phyloP scores from a whole-genome alignment of 2,888 invertebrate species.

The Drosophila mimica region DNA sequence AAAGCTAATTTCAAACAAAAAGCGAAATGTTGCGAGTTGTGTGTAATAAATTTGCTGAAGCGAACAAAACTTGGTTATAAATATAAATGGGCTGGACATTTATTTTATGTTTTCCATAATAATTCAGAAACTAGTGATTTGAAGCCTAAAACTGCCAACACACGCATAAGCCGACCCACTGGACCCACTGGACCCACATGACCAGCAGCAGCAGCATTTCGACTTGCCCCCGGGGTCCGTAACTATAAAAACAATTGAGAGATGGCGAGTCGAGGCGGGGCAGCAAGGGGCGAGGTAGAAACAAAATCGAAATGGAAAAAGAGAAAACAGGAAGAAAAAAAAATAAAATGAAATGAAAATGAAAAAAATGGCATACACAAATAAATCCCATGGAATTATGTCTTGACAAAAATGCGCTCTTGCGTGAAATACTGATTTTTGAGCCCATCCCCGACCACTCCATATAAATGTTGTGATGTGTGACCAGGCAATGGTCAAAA shows the following conservation, averaged over 20 bases:
- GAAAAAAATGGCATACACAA: constrained; percentile 68
- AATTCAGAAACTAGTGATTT: constrained; percentile 78
- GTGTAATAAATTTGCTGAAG: constrained; percentile 69
- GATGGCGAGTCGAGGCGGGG: neutral
- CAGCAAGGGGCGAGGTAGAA: neutral
- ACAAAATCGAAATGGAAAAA: constrained; percentile 52
- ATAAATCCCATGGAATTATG: constrained; percentile 81
- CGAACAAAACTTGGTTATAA: constrained; percentile 72
- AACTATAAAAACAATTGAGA: constrained; percentile 66
- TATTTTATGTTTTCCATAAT: constrained; percentile 78
- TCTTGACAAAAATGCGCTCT: constrained; percentile 80
- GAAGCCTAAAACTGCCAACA: constrained; percentile 71
- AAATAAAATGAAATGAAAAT: constrained; percentile 8
- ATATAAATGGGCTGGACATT: constrained; percentile 77
- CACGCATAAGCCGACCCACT: constrained; percentile 64
- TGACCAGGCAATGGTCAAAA: constrained; percentile 72
- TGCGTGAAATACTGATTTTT: constrained; percentile 81
- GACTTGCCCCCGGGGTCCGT: constrained; percentile 26
- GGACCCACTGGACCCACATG: constrained; percentile 30
- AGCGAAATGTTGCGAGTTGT: constrained; percentile 34
- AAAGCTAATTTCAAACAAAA: constrained; percentile 42
- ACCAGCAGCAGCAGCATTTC: constrained; percentile 27
- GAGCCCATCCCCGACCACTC: constrained; percentile 20
- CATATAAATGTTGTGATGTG: constrained; percentile 53
- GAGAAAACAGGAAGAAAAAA: constrained; percentile 4